Evolutionary conservation across 1,140 invertebrate genomes (phyloP).

Genomic region (Sarcophaga peregrina): DNA sequence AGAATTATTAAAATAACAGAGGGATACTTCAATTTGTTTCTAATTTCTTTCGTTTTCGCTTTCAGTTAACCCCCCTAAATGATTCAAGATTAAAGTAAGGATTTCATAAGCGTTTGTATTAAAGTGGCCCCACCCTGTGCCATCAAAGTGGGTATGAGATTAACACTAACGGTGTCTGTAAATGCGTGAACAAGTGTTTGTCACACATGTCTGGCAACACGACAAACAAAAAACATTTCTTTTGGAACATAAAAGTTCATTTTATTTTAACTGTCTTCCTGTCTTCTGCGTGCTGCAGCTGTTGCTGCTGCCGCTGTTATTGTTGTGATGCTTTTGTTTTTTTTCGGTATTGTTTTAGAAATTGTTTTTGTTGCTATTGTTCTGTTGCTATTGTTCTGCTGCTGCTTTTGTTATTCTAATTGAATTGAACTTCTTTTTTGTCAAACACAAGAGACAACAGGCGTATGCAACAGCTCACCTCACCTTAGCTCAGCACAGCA

Average conservation of each 20-base stretch:
- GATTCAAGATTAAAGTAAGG: no score
- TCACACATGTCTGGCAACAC: constrained; percentile 26
- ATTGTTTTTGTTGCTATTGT: constrained; percentile 11
- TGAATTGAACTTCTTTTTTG: constrained; percentile 31
- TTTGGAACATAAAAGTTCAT: no score
- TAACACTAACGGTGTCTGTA: not conserved
- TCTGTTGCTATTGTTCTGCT: not conserved
- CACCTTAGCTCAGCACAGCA: not conserved
- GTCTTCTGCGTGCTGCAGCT: no score
- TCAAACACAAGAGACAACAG: not conserved
- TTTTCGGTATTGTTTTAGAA: not conserved
- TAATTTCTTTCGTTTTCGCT: no score
- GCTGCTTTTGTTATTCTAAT: constrained; percentile 13
- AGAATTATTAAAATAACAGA: no score
- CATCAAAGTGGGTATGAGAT: no score
- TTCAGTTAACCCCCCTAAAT: no score
- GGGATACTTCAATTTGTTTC: no score
- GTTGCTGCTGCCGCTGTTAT: not conserved
- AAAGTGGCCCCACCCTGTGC: no score
- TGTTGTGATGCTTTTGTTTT: not conserved
- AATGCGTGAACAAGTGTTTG: constrained; percentile 41
- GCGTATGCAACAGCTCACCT: not conserved
- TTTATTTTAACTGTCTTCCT: no score
- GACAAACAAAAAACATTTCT: not conserved
- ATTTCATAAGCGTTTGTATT: no score